Conservation (phyloP, 1,140 invertebrate genomes). For the Formica exsecta region DNA sequence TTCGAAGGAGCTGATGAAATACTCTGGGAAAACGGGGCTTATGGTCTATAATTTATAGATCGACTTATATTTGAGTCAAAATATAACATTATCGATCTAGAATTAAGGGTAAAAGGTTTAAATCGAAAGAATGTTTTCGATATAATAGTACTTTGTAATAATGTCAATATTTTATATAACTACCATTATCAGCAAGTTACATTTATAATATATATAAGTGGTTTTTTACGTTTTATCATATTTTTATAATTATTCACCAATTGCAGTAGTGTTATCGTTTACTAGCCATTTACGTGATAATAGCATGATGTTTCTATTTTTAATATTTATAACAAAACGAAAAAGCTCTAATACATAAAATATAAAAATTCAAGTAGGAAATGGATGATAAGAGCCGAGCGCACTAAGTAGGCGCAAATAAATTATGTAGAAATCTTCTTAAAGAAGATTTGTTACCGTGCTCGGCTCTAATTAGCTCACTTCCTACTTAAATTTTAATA, state of each 20-base stretch:
- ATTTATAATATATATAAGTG: not conserved
- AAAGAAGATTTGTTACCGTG: no score
- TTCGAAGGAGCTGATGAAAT: constrained; percentile 21
- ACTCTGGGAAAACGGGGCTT: not conserved
- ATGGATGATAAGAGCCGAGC: no score
- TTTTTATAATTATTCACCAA: not conserved
- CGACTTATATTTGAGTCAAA: not conserved
- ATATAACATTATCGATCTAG: not conserved
- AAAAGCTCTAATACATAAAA: no score
- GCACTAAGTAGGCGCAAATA: no score
- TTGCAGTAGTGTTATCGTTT: not conserved
- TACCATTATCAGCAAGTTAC: not conserved
- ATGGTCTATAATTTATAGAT: not conserved
- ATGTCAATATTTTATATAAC: not conserved
- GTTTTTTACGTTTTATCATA: not conserved
- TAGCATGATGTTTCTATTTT: not conserved
- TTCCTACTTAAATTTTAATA: no score
- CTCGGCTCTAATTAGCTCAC: no score
- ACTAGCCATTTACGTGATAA: not conserved
- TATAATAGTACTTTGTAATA: constrained; percentile 4
- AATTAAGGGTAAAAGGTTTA: not conserved
- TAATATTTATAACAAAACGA: not conserved
- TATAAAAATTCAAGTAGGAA: no score
- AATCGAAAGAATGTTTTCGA: not conserved
- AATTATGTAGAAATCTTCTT: no score